Base-by-base conservation (phyloP, 2,797 vertebrate species). In the Poeciliopsis gracilis region DNA sequence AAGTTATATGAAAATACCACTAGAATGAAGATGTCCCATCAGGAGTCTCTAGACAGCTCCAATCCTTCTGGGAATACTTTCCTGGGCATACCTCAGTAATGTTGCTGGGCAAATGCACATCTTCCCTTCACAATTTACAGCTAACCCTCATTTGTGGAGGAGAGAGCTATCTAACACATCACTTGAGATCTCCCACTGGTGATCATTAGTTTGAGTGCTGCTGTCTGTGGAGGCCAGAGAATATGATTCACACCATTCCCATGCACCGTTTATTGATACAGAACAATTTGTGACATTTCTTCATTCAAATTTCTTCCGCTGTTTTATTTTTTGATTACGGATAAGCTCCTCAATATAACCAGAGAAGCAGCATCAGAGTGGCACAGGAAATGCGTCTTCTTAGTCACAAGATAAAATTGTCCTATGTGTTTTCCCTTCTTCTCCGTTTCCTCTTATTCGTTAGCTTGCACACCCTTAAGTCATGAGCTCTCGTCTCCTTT, bases 391-490 rank as follows among this genome's bases (percentile, higher is more conserved):
- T 47, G 20, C 57, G 38, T 28, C 8, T 57, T 28, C 2, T 33
- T 47, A 16, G 33, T 71, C 12, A 30, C 16, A 20, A 13, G 38
- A 28, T 33, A 28, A 67, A 61, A 33, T 4, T 28, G 45, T 4
- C 20, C 16, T 6, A 13, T 1, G 5, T 38, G 3, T 57, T 72
- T 73, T 57, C 4, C 15, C 18, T 72, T 73, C 69, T 36, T 41
- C 23, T 81, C 30, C 4, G n/a, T 33, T 76, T 38, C n/a, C 53
- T 75, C 30, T 53, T 36, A 59, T 63, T 1, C 46, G 12, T 78
- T 23, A 69, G 36, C 45, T 67, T 41, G 83, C 77, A n/a, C 81
- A 82, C 74, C 82, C 67, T 87, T n/a, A 75, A 82, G 84, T 77
- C 51, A 55, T 0, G 0, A 45, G 51, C 57, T 61, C n/a, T 41